phyloP scores from a whole-genome alignment of 2,797 vertebrate species.

The Hippopotamyrus pictus region DNA sequence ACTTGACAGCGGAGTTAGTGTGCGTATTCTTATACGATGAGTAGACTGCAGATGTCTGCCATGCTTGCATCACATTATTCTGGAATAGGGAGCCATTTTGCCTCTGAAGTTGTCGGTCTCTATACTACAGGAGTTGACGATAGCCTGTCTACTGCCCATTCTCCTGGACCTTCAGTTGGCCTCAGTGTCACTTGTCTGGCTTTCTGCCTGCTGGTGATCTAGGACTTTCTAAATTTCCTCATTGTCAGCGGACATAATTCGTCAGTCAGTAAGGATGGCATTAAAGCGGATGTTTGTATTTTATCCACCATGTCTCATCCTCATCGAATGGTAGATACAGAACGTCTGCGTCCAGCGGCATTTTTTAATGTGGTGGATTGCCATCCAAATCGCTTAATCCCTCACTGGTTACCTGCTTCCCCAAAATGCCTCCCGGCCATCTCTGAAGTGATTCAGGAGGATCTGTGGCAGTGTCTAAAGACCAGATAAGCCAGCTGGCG shows the following conservation, averaged over 20 bases:
- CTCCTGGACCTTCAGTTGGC: background rate
- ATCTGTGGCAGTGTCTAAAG: background rate
- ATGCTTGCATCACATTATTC: background rate
- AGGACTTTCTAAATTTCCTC: background rate
- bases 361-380: conserved; percentile 48
- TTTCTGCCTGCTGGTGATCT: background rate
- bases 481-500: background rate
- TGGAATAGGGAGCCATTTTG: background rate
- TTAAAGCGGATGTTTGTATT: background rate
- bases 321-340: conserved; percentile 37
- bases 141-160: background rate
- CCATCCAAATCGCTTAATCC: conserved; percentile 50
- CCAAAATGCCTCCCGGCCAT: conserved; percentile 40
- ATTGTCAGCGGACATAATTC: background rate
- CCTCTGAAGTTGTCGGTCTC: background rate
- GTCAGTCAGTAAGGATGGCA: background rate
- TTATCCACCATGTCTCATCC: background rate
- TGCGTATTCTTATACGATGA: background rate
- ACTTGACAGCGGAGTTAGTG: background rate
- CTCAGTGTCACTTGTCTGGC: background rate
- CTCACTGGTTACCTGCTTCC: conserved; percentile 47
- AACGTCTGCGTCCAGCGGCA: conserved; percentile 42
- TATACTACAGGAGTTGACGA: background rate
- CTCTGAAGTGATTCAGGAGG: background rate
- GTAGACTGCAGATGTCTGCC: background rate